Percentiles rank a stretch among this genome's conserved stretches.
These are phyloP conservation scores for Stictocephala bisonia DNA, from an alignment of 2,888 invertebrate genomes.

Conservation along the genomic window DNA sequence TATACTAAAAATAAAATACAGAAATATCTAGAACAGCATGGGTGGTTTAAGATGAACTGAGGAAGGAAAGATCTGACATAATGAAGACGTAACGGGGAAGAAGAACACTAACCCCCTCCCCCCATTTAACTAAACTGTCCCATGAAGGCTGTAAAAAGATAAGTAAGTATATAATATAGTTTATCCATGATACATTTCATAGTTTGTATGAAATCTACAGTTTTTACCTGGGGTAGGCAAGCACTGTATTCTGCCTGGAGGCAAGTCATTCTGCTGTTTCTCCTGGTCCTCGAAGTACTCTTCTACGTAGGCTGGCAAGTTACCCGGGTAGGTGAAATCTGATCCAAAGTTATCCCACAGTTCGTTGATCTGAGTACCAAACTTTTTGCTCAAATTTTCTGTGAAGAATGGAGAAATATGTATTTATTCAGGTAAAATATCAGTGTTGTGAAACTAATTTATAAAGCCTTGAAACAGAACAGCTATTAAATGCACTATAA, in stretches of 20 bases:
- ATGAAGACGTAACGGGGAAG: too few relatives aligned
- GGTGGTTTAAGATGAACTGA: too few relatives aligned
- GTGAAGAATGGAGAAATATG: slow-evolving; percentile 59
- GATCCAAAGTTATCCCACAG: slow-evolving; percentile 77
- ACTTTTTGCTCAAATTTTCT: slow-evolving; percentile 80
- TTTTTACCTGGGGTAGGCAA: slow-evolving; percentile 86
- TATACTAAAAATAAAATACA: too few relatives aligned
- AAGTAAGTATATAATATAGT: neutral
- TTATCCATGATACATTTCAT: slow-evolving; percentile 51
- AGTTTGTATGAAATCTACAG: too few relatives aligned
- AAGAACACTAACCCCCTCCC: too few relatives aligned
- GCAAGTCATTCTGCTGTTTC: slow-evolving; percentile 58
- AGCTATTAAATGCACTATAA: too few relatives aligned
- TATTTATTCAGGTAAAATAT: too few relatives aligned
- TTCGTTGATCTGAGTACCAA: slow-evolving; percentile 76
- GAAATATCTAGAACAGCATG: too few relatives aligned
- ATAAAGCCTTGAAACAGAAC: too few relatives aligned
- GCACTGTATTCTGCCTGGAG: slow-evolving; percentile 74
- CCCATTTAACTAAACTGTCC: neutral
- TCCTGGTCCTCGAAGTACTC: slow-evolving; percentile 78
- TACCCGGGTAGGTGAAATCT: slow-evolving; percentile 77
- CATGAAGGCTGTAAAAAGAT: neutral
- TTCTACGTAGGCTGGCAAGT: slow-evolving; percentile 76
- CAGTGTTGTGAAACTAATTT: too few relatives aligned
- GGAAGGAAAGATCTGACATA: too few relatives aligned